These are phyloP conservation scores for Ambastaia sidthimunki DNA, from an alignment of 2,797 vertebrate genomes.

Conservation along the genomic window DNA sequence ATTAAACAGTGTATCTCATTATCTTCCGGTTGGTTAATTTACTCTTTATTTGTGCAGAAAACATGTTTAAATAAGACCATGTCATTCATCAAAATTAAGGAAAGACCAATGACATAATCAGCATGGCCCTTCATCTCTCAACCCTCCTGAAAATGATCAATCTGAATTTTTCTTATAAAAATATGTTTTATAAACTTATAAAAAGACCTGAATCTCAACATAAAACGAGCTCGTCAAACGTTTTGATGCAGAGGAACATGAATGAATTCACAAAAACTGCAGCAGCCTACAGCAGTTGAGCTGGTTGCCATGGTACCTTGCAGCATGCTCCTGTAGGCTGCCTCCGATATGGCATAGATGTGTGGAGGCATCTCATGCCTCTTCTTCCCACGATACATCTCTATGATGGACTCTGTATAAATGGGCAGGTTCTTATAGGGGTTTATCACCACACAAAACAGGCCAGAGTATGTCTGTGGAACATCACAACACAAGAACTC, in stretches of 20 bases:
- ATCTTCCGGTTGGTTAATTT: neutral
- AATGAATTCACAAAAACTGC: conserved; percentile 28
- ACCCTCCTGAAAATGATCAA: neutral
- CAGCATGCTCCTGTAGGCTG: conserved; percentile 93
- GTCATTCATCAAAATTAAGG: neutral
- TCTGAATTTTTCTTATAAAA: neutral
- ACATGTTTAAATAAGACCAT: neutral
- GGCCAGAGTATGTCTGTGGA: conserved; percentile 89
- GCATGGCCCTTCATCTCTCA: neutral
- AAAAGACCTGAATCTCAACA: neutral
- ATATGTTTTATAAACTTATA: neutral
- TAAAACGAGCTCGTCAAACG: conserved; percentile 5
- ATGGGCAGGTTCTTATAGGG: conserved; percentile 93
- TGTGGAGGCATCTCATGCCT: conserved; percentile 93
- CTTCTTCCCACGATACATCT: conserved; percentile 94
- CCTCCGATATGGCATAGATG: conserved; percentile 92
- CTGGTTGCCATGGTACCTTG: conserved; percentile 78
- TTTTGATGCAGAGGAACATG: conserved; percentile 19
- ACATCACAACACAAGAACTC: conserved; percentile 29
- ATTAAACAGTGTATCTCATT: neutral
- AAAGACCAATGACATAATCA: neutral
- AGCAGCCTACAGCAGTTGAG: conserved; percentile 11
- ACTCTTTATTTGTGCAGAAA: too few relatives aligned
- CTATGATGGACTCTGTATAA: conserved; percentile 92
- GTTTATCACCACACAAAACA: conserved; percentile 94